Percentiles rank a stretch among this genome's conserved stretches.
These are phyloP conservation scores for Brachionus angularis DNA, from an alignment of 1,140 invertebrate species.

Conservation along the genomic window DNA sequence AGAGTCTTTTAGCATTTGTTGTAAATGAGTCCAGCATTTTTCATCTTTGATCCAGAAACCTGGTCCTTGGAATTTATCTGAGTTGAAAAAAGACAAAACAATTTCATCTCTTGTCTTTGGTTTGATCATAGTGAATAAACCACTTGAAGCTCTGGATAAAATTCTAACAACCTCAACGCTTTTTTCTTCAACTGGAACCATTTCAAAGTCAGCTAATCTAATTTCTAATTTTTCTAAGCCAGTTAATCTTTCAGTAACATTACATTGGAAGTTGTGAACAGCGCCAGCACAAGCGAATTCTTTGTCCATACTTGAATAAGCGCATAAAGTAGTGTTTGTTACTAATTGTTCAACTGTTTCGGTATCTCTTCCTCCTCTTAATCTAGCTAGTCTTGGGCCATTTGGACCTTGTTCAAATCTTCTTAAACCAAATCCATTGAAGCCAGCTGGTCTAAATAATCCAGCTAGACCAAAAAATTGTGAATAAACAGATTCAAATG, in stretches of 20 bases:
- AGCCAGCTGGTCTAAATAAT: too few species aligned
- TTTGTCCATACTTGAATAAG: not conserved
- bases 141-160: constrained; percentile 37
- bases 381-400: too few species aligned
- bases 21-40: not conserved
- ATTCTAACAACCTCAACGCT: constrained; percentile 5
- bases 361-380: constrained; percentile 1
- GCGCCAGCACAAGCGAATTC: not conserved
- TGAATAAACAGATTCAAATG: too few species aligned
- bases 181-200: not conserved
- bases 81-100: constrained; percentile 7
- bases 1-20: not conserved
- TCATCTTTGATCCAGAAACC: constrained; percentile 27
- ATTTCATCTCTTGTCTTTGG: constrained; percentile 9
- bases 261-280: not conserved
- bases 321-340: not conserved
- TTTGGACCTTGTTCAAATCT: not conserved
- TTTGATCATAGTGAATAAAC: constrained; percentile 14
- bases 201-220: constrained; percentile 15
- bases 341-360: not conserved
- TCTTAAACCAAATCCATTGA: constrained; percentile 8
- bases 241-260: constrained; percentile 15
- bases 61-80: constrained; percentile 19
- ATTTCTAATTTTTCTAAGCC: not conserved
- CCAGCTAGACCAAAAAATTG: too few species aligned